These are phyloP conservation scores for Diabrotica balteata DNA, from an alignment of 2,888 invertebrate genomes.

Conservation along the genomic window DNA sequence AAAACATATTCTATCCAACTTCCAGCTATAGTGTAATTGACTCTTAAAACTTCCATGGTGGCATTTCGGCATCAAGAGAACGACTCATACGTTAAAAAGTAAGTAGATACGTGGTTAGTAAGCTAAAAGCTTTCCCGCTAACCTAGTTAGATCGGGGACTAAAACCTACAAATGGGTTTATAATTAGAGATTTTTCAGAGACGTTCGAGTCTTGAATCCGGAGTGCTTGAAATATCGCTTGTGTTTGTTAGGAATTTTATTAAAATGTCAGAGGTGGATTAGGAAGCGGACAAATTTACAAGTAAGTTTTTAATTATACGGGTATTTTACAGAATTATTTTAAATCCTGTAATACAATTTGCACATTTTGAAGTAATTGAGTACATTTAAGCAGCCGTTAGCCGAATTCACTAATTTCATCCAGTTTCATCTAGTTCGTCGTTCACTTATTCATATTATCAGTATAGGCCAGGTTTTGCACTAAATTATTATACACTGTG, in stretches of 20 bases:
- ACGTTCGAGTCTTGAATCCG: conserved; percentile 3
- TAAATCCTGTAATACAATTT: no score
- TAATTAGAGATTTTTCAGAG: conserved; percentile 39
- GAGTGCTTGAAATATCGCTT: conserved; percentile 7
- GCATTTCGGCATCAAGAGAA: conserved; percentile 18
- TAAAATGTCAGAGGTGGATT: conserved; percentile 2
- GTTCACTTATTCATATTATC: no score
- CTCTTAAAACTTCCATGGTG: conserved; percentile 23
- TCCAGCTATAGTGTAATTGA: conserved; percentile 28
- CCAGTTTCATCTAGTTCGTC: no score
- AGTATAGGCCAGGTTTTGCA: no score
- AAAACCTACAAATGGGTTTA: conserved; percentile 40
- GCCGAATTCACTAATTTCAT: no score
- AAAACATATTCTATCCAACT: conserved; percentile 1
- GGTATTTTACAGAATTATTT: neutral
- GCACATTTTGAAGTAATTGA: no score
- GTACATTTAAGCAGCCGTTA: no score
- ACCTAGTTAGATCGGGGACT: conserved; percentile 44
- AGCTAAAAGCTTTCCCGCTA: conserved; percentile 45
- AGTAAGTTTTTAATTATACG: neutral
- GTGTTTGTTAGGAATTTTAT: conserved; percentile 6
- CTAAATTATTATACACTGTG: no score
- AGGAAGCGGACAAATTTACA: neutral
- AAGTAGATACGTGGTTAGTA: conserved; percentile 43
- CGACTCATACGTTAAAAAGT: conserved; percentile 39